Evolutionary conservation across 2,888 invertebrate genomes (phyloP), one percentile per base, ranked within the genome.

Genomic region (Cheiracanthium punctorium): DNA sequence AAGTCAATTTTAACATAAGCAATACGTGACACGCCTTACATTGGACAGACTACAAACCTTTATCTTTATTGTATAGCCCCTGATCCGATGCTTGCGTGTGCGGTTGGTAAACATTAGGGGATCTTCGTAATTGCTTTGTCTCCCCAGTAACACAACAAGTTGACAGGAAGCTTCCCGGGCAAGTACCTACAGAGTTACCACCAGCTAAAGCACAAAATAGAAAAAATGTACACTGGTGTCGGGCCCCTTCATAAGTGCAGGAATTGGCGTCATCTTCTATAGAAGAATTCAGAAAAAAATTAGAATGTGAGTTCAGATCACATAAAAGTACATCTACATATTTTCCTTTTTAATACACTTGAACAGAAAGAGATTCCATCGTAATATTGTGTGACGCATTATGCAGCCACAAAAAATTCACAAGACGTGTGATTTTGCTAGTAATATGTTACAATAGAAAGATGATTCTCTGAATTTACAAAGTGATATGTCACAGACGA

Each of bases 141-240:
- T 79, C 70, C 92, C 67, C 73, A 17, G 80, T 80, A 2, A 88
- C 80, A 90, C 96, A 96, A 91, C 96, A 96, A 0, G 95, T 94
- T 90, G 95, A 94, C 69, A 95, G 92, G 80, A 90, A 88, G 14
- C 90, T 90, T 64, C 89, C 89, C 43, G 90, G 90, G 69, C 90
- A 90, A 10, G 90, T 89, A 28, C 94, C 93, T 0, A 95, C 95
- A 88, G 95, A 95, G 29, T 95, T 95, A 32, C 94, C 92, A 58
- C 95, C 95, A 0, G 95, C 96, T 88, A 95, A 92, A 95, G 95
- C 95, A 91, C 96, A 96, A 29, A 94, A 94, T 65, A 96, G 92
- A 5, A 95, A 93, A 75, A 96, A 92, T 2, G 82, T 80, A 30
- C 88, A 88, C 14, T 87, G 87, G 48, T 87, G 87, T 10, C 73